Conservation (phyloP, 2,113 vertebrate genomes). For the Epinephelus cyanopodus region DNA sequence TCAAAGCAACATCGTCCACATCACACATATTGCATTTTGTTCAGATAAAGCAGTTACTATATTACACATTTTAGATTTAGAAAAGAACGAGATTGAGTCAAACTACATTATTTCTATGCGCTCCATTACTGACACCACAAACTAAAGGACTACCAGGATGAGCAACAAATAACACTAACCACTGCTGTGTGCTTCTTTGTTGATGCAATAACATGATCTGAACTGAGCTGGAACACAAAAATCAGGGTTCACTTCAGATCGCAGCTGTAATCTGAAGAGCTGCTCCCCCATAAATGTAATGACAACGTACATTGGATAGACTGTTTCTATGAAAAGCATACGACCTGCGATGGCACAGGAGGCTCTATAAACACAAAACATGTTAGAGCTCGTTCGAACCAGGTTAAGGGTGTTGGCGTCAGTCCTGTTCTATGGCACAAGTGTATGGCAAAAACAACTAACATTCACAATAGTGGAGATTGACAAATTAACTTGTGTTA, state of each 20-base stretch:
- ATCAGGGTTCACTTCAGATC: not conserved
- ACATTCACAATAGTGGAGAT: conserved; percentile 53
- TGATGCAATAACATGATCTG: conserved; percentile 18
- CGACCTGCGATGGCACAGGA: conserved; percentile 23
- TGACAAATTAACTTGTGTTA: conserved; percentile 56
- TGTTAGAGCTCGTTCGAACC: conserved; percentile 27
- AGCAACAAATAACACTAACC: conserved; percentile 15
- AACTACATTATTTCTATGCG: conserved; percentile 22
- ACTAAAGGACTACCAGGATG: conserved; percentile 33
- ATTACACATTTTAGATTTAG: conserved; percentile 41
- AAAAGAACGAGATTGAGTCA: conserved; percentile 35
- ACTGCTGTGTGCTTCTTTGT: conserved; percentile 36
- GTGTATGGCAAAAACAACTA: conserved; percentile 46
- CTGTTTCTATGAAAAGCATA: conserved; percentile 4
- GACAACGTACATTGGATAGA: not conserved
- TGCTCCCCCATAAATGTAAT: not conserved
- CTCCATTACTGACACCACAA: conserved; percentile 39
- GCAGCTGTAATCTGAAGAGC: not conserved
- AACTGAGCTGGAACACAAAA: conserved; percentile 12
- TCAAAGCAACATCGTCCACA: conserved; percentile 46
- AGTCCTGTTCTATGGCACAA: conserved; percentile 60
- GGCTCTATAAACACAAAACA: conserved; percentile 12
- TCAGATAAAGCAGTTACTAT: conserved; percentile 52
- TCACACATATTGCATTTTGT: conserved; percentile 72
- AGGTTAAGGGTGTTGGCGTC: conserved; percentile 13